A percentile compares a stretch with the other conserved stretches of the same genome.
phyloP scores from a whole-genome alignment of 2,113 vertebrate genomes.

The Desmodus rotundus region DNA sequence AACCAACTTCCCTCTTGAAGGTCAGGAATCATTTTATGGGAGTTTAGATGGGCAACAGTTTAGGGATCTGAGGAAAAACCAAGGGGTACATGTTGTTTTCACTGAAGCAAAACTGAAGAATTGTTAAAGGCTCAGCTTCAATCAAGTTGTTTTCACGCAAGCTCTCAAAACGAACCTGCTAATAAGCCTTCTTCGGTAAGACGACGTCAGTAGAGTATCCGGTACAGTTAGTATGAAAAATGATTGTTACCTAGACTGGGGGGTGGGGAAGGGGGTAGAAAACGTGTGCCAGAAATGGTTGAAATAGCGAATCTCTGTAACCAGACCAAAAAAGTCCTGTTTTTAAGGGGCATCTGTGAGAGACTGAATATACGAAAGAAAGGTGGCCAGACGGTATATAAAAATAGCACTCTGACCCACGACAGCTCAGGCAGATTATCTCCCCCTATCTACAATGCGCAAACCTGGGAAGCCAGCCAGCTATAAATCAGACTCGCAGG shows the following conservation, averaged over 20 bases:
- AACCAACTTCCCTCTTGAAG: neutral
- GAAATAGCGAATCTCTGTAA: neutral
- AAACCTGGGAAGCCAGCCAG: neutral
- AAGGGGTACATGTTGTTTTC: neutral
- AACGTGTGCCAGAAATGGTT: neutral
- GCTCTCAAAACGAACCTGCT: neutral
- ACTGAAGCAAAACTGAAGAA: neutral
- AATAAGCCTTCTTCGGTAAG: neutral
- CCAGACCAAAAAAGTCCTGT: neutral
- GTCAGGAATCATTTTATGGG: neutral
- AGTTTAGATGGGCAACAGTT: neutral
- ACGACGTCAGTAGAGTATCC: neutral
- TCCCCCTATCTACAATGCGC: neutral
- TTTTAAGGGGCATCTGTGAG: neutral
- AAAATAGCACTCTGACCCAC: neutral
- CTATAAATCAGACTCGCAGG: neutral
- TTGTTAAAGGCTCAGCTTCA: neutral
- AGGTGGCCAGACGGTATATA: neutral
- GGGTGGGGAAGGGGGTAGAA: neutral
- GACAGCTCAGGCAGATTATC: neutral
- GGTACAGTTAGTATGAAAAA: neutral
- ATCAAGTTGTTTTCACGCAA: neutral
- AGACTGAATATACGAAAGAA: neutral
- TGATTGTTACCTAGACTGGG: neutral
- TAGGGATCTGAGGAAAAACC: neutral